Evolutionary conservation across 2,113 vertebrate species (phyloP).

Genomic region (Euleptes europaea): DNA sequence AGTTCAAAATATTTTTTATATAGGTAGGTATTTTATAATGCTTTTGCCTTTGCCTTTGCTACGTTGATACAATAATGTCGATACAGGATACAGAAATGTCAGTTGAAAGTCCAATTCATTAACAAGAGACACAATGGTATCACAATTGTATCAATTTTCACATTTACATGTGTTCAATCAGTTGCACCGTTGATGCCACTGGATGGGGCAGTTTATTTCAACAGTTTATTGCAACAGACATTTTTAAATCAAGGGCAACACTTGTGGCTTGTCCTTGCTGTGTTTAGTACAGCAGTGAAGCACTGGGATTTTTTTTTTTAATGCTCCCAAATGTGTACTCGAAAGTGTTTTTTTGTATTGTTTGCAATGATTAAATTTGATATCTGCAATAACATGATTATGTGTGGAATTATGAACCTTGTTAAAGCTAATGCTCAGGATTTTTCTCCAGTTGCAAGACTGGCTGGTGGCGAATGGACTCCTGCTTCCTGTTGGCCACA

Average conservation of each 20-base stretch:
- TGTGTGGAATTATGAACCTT: neutral
- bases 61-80: too few species aligned
- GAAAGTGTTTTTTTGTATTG: neutral
- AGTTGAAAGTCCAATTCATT: too few species aligned
- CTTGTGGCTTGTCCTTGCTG: neutral
- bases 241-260: neutral
- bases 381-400: slow-evolving; percentile 9
- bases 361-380: neutral
- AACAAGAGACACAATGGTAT: too few species aligned
- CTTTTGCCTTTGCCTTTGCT: too few species aligned
- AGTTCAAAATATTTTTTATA: too few species aligned
- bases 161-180: too few species aligned
- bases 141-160: too few species aligned
- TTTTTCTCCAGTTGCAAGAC: neutral
- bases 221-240: neutral
- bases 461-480: neutral
- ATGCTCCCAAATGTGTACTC: neutral
- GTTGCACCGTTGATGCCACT: too few species aligned
- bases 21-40: too few species aligned
- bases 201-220: too few species aligned
- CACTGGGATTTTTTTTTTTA: slow-evolving; percentile 1
- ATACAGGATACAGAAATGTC: too few species aligned
- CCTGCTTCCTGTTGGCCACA: neutral
- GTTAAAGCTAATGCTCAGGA: neutral
- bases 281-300: neutral